These are phyloP conservation scores for Fundulus diaphanus DNA, from an alignment of 2,797 vertebrate species.

Conservation along the genomic window DNA sequence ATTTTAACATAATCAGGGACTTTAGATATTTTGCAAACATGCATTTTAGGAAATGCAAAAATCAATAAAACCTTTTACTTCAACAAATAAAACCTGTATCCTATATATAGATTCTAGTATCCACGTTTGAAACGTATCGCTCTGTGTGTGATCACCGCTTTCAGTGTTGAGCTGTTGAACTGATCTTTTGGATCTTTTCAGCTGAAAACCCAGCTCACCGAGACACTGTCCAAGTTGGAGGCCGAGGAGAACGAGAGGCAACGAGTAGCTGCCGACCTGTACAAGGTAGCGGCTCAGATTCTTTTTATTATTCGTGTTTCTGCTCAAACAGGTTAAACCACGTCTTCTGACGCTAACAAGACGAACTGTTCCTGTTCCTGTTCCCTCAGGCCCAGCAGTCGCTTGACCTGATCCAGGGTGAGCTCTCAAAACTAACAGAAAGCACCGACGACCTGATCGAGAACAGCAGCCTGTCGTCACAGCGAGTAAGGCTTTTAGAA, in stretches of 20 bases:
- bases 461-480: slow-evolving; percentile 88
- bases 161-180: neutral
- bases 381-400: slow-evolving; percentile 90
- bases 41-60: neutral
- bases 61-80: no score
- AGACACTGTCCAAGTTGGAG: slow-evolving; percentile 90
- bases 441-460: slow-evolving; percentile 88
- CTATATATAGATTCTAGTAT: neutral
- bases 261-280: slow-evolving; percentile 90
- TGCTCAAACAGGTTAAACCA: neutral
- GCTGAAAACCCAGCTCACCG: slow-evolving; percentile 92
- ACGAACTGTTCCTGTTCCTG: neutral
- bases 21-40: neutral
- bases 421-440: slow-evolving; percentile 88
- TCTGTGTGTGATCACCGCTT: neutral
- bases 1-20: neutral
- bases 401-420: slow-evolving; percentile 91
- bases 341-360: slow-evolving; percentile 3
- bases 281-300: slow-evolving; percentile 56
- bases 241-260: slow-evolving; percentile 89
- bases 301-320: neutral
- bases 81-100: neutral
- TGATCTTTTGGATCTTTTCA: slow-evolving; percentile 67
- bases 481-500: slow-evolving; percentile 79
- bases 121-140: neutral